Base-by-base conservation (phyloP, 1,140 invertebrate species). In the Coboldia fuscipes region DNA sequence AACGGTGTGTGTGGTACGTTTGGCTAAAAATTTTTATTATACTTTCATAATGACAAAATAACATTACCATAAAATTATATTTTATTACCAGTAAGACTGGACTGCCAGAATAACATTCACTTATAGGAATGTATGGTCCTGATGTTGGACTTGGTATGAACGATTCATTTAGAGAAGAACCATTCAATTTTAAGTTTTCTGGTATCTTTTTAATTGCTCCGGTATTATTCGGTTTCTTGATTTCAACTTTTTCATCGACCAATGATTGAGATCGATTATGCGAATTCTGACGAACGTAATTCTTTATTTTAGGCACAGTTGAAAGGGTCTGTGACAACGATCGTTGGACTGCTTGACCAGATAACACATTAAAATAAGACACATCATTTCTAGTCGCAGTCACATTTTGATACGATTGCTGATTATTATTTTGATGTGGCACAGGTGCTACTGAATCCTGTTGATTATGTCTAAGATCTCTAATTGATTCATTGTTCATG, bases 101-200 rank as follows among this genome's bases (percentile, higher is more conserved):
- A 38, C 65, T 68, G 28, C 88, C 89, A 34, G 85, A 85, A 39
- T 82, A 77, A 53, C 88, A 93, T 54, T 90, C 83, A 36, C 81
- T 88, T 41, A 83, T 75, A 17, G 75, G 69, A 57, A 82, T 82
- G 44, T 83, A 84, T 1, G 76, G 75, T 4, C 72, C 72, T 3
- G 72, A 68, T 19, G 65, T 63, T 17, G 61, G 65, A 39, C 65
- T 68, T 12, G 60, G 54, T 3, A 67, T 66, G 50, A 63, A 57
- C 0, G 54, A 36, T 37, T 59, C 56, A 37, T 51, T 57, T 24
- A 30, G 15, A 19, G 12, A 17, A 20, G 12, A 43, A 29, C 42
- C 41, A 1, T 38, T 50, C 6, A 53, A 37, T 17, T 50, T 47
- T 36, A 54, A 33, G 38, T 55, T 48, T 37, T 55, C 51, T 4